phyloP scores from a whole-genome alignment of 2,888 invertebrate genomes.

The Sinodicranocentrus sp. region DNA sequence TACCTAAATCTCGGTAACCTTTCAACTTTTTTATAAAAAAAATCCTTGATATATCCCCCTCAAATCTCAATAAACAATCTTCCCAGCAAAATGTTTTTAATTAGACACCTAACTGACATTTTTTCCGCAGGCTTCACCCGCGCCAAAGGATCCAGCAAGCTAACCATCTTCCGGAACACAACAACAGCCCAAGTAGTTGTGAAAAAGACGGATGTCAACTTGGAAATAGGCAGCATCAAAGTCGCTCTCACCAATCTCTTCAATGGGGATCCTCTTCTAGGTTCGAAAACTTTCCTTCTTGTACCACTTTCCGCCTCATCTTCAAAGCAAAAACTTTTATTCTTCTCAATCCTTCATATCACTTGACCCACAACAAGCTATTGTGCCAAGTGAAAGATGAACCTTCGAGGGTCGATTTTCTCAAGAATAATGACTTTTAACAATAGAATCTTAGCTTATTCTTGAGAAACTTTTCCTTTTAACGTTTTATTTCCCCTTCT shows the following conservation, averaged over 20 bases:
- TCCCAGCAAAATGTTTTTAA: too few species aligned
- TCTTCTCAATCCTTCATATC: too few species aligned
- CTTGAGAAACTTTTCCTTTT: too few species aligned
- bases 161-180: slow-evolving; percentile 51
- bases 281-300: slow-evolving; percentile 78
- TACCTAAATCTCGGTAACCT: slow-evolving; percentile 80
- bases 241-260: slow-evolving; percentile 78
- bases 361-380: too few species aligned
- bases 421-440: too few species aligned
- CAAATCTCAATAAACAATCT: too few species aligned
- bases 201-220: slow-evolving; percentile 71
- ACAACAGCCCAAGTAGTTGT: slow-evolving; percentile 65
- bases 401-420: neutral
- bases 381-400: too few species aligned
- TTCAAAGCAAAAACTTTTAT: neutral
- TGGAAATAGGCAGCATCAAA: slow-evolving; percentile 73
- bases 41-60: too few species aligned
- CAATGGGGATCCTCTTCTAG: slow-evolving; percentile 87
- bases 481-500: too few species aligned
- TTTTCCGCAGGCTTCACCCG: slow-evolving; percentile 67
- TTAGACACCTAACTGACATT: too few species aligned
- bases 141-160: slow-evolving; percentile 70
- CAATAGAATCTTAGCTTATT: too few species aligned
- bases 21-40: neutral
- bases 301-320: neutral